Evolutionary conservation across 2,888 invertebrate species (phyloP).

Genomic region (Bedellia somnulentella): DNA sequence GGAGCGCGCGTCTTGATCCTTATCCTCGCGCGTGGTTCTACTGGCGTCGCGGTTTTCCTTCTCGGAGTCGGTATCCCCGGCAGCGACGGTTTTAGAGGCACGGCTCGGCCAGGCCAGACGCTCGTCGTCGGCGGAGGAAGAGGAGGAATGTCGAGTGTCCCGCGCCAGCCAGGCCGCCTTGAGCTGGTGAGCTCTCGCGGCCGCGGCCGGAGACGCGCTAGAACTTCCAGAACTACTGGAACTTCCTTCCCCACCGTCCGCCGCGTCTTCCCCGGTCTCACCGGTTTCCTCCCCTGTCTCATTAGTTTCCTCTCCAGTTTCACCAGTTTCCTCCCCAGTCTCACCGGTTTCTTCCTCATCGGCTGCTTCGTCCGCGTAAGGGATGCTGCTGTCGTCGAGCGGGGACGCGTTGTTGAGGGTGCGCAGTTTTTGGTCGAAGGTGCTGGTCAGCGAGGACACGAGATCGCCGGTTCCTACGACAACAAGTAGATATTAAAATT

Average conservation of each 20-base stretch:
- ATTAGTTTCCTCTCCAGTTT: no score
- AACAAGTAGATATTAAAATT: no score
- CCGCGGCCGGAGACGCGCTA: conserved; percentile 15
- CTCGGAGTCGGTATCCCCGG: conserved; percentile 38
- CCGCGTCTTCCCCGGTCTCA: conserved; percentile 28
- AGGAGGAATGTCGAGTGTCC: conserved; percentile 35
- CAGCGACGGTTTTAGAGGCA: conserved; percentile 14
- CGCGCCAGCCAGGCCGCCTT: conserved; percentile 50
- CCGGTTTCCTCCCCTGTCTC: conserved; percentile 71
- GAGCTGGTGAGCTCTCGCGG: conserved; percentile 35
- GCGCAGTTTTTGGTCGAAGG: conserved; percentile 82
- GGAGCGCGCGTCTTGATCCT: conserved; percentile 74
- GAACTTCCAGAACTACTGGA: conserved; percentile 25
- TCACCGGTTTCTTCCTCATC: conserved; percentile 53
- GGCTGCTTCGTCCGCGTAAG: conserved; percentile 71
- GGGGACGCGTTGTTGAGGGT: conserved; percentile 70
- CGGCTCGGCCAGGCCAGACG: conserved; percentile 9
- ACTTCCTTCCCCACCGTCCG: conserved; percentile 30
- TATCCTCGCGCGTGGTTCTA: conserved; percentile 67
- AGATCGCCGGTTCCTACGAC: conserved; percentile 80
- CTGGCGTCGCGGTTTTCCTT: conserved; percentile 21
- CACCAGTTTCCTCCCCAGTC: no score
- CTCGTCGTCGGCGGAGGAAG: conserved; percentile 29
- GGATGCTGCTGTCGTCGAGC: conserved; percentile 69
- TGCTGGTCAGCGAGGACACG: conserved; percentile 78